Base-by-base conservation (phyloP, 2,113 vertebrate genomes). In the Collichthys lucidus region DNA sequence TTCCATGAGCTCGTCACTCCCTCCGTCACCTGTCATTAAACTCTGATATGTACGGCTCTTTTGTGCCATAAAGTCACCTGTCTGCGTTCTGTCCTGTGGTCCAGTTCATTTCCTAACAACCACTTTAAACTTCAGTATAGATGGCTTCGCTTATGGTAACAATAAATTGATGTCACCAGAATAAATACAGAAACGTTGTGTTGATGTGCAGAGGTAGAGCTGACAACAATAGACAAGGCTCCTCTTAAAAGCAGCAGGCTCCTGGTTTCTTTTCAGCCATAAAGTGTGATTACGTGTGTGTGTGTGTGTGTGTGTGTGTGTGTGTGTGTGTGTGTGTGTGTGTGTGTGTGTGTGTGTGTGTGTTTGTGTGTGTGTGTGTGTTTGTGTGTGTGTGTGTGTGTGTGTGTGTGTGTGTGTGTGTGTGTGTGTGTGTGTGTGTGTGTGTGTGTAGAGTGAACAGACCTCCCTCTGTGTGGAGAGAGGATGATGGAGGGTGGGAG, bases 401-500 rank as follows among this genome's bases (percentile, higher is more conserved):
- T 63, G 80, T 50, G 47, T 44, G 29, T 82, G 49, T 52, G 50
- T 82, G 42, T 52, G 17, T 68, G 26, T 50, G 42, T 82, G 50
- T 52, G n/a, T 50, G 52, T 55, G 53, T 56, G 42, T 63, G 80
- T 50, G 35, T 74, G 20, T 76, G 52, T 64, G 47, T 50, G 42
- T 82, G 50, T 52, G 15, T 10, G 69, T 0, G 47, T 4, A 2
- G 53, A 82, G 5, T 44, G 74, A 80, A 88, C 86, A 88, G 76
- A 86, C 68, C 74, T 55, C 70, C 69, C 70, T 86, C 66, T 89
- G 85, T 90, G 69, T 74, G 26, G 29, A 69, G 24, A 55, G 73
- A 60, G 35, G 66, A 31, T 24, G 86, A 80, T 82, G 71, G 70
- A 79, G 65, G 83, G 42, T 53, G 60, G 74, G 86, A 84, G 86